These are phyloP conservation scores for Campoletis sonorensis DNA, from an alignment of 1,140 invertebrate genomes.

Conservation along the genomic window DNA sequence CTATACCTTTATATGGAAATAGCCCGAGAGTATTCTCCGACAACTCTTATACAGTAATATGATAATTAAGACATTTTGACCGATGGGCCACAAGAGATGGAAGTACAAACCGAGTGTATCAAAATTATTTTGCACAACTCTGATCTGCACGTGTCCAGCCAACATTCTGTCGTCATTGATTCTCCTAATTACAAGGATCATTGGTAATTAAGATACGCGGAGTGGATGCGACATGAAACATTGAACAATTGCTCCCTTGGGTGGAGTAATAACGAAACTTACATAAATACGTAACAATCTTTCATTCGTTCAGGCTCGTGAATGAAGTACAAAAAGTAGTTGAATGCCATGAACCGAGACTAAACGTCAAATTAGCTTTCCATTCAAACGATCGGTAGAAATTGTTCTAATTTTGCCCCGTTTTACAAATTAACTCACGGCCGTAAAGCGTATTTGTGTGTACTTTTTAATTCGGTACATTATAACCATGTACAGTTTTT, in stretches of 20 bases:
- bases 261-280: neutral
- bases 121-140: neutral
- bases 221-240: neutral
- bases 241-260: neutral
- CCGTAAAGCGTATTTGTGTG: neutral
- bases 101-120: slow-evolving; percentile 44
- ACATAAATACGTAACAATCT: neutral
- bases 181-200: slow-evolving; percentile 59
- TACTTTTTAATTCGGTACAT: neutral
- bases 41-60: slow-evolving; percentile 67
- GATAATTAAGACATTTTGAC: slow-evolving; percentile 65
- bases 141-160: neutral
- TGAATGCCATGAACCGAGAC: neutral
- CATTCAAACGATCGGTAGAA: neutral
- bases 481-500: neutral
- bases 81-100: slow-evolving; percentile 18
- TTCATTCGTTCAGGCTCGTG: neutral
- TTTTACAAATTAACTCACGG: neutral
- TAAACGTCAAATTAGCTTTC: neutral
- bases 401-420: neutral
- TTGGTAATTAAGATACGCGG: slow-evolving; percentile 56
- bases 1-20: slow-evolving; percentile 52
- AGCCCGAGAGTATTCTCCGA: slow-evolving; percentile 28
- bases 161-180: slow-evolving; percentile 29
- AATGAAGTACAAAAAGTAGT: neutral